Conservation (phyloP, 2,888 invertebrate genomes). For the Tetramorium bicarinatum region DNA sequence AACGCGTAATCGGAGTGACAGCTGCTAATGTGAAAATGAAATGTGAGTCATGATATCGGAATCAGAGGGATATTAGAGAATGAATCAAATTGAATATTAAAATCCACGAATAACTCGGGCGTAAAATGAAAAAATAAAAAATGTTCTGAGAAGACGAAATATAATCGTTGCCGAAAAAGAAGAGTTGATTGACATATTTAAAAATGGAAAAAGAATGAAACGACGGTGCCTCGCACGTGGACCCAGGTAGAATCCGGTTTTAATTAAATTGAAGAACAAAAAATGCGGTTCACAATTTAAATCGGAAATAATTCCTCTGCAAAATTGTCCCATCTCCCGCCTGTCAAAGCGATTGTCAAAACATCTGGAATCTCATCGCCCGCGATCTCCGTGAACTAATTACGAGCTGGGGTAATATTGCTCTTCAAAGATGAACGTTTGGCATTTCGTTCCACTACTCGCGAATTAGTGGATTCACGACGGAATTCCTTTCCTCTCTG, state of each 20-base stretch:
- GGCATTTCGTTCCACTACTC: slow-evolving; percentile 34
- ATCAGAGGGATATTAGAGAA: slow-evolving; percentile 4
- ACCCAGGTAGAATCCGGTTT: neutral
- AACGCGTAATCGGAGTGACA: slow-evolving; percentile 35
- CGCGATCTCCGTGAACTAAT: neutral
- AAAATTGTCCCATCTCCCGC: neutral
- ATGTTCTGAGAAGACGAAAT: neutral
- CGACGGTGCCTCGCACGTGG: neutral
- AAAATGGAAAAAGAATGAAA: slow-evolving; percentile 3
- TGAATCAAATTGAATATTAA: neutral
- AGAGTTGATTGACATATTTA: neutral
- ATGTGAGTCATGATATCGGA: slow-evolving; percentile 12
- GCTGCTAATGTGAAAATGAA: slow-evolving; percentile 37
- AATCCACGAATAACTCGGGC: neutral
- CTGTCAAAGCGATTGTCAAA: slow-evolving; percentile 7
- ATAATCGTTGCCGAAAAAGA: neutral
- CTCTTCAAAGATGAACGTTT: slow-evolving; percentile 27
- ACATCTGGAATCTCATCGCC: neutral
- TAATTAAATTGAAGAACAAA: neutral
- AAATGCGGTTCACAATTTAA: neutral
- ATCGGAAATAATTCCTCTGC: neutral
- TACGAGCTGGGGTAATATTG: slow-evolving; percentile 9
- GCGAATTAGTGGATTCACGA: slow-evolving; percentile 34
- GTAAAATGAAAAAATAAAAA: slow-evolving; percentile 4
- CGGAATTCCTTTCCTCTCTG: slow-evolving; percentile 34